Base-by-base conservation (phyloP, 2,797 vertebrate species). In the Zenarchopterus dispar region DNA sequence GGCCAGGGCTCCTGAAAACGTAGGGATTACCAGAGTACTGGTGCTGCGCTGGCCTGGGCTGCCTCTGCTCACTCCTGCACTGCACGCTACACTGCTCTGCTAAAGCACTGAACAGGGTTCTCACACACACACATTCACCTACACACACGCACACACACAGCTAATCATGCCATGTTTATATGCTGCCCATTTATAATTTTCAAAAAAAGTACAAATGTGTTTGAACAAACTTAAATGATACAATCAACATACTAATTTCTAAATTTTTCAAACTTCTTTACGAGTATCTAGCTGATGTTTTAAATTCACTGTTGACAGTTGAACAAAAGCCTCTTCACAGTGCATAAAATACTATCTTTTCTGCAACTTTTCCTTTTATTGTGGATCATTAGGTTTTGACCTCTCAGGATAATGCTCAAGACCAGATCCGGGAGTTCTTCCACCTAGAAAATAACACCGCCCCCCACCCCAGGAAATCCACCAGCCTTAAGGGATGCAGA, bases 1-100 rank as follows among this genome's bases (percentile, higher is more conserved):
- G 96, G 94, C 97, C 97, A 99, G 92, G 96, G 96, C 95, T 95
- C 88, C 93, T 98, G 96, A 99, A 99, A 97, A 97, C 96, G 95
- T 80, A 91, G 91, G 96, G 96, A 98, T 98, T 99, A 99, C 92
- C 94, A 93, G 93, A 89, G 93, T 93, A 88, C 94, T 82, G 78
- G 79, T 84, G 78, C 88, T 87, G 88, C 55, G 41, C 85, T 79
- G 81, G 87, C 72, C 82, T 31, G 67, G 90, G 93, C 94, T 89
- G 94, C 94, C 92, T 93, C 93, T 92, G 91, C 93, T 93, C 93
- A 81, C 91, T 90, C 91, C 93, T 92, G 94, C 89, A 92, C 94
- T 85, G 78, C 92, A 94, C 92, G 93, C 92, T 93, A 93, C 91
- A 88, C 84, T 93, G 93, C 88, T 58, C 88, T 52, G 76, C 80